Conservation (phyloP, 2,888 invertebrate genomes). For the Hemaris fuciformis region DNA sequence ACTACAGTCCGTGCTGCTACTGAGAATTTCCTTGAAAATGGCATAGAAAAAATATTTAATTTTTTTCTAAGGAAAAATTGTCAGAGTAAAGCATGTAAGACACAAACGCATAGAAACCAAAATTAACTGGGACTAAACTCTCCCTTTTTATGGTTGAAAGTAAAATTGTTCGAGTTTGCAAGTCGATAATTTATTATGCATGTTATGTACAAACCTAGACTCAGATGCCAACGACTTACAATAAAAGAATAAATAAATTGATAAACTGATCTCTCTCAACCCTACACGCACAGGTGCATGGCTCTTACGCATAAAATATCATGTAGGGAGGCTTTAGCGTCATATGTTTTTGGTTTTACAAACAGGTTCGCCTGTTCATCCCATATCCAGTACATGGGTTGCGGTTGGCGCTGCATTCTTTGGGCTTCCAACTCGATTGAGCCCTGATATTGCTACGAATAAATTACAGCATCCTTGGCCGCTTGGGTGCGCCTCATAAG, state of each 20-base stretch:
- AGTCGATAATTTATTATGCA: not conserved
- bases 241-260: not conserved
- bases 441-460: constrained; percentile 57
- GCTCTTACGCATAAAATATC: constrained; percentile 1
- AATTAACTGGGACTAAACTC: not conserved
- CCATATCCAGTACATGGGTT: constrained; percentile 54
- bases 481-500: not conserved
- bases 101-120: not conserved
- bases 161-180: not conserved
- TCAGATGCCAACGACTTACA: not conserved
- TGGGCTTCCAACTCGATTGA: constrained; percentile 52
- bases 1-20: no score
- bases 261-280: not conserved
- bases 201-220: not conserved
- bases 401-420: constrained; percentile 59
- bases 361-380: constrained; percentile 64
- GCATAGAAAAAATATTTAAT: no score
- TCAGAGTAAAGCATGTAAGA: no score
- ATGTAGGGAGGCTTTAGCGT: constrained; percentile 10
- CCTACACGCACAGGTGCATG: not conserved
- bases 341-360: constrained; percentile 21
- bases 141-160: constrained; percentile 1
- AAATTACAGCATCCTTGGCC: constrained; percentile 34
- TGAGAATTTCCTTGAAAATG: no score
- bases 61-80: no score